A percentile compares a stretch with the other conserved stretches of the same genome.
phyloP scores from a whole-genome alignment of 2,888 invertebrate genomes.

The Sicus ferrugineus region DNA sequence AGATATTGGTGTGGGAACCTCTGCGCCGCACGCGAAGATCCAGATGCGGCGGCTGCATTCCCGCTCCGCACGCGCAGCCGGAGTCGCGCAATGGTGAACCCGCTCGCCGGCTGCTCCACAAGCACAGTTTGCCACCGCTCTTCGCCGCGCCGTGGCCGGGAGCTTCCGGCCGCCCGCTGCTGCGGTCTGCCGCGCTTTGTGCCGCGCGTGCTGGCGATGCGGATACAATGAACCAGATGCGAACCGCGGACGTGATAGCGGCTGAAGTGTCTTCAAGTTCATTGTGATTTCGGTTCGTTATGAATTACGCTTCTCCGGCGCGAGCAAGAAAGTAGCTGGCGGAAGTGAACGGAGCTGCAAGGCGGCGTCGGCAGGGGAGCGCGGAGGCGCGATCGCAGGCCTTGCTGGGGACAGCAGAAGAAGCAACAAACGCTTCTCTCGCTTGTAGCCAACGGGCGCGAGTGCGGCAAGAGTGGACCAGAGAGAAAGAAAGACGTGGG shows the following conservation, averaged over 20 bases:
- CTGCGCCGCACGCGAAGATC: constrained; percentile 2
- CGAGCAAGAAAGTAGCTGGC: background rate
- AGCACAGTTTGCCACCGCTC: constrained; percentile 31
- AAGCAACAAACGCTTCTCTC: background rate
- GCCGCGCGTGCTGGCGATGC: background rate
- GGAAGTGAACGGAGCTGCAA: constrained; percentile 5
- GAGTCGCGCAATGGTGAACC: background rate
- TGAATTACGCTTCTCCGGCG: background rate
- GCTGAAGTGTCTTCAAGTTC: background rate
- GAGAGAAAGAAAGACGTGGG: background rate
- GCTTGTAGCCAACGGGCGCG: background rate
- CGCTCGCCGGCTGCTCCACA: constrained; percentile 22
- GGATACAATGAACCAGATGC: background rate
- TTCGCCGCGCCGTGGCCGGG: constrained; percentile 7
- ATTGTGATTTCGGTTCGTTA: background rate
- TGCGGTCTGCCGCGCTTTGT: too few species aligned
- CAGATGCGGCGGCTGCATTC: background rate
- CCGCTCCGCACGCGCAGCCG: background rate
- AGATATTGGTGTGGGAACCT: constrained; percentile 1
- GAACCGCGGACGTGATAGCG: background rate
- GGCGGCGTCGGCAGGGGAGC: background rate
- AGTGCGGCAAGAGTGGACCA: background rate
- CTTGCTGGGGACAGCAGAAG: too few species aligned
- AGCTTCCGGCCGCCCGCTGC: background rate
- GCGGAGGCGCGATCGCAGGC: background rate